Conservation (phyloP, 2,113 vertebrate genomes). For the Cathartes aura region DNA sequence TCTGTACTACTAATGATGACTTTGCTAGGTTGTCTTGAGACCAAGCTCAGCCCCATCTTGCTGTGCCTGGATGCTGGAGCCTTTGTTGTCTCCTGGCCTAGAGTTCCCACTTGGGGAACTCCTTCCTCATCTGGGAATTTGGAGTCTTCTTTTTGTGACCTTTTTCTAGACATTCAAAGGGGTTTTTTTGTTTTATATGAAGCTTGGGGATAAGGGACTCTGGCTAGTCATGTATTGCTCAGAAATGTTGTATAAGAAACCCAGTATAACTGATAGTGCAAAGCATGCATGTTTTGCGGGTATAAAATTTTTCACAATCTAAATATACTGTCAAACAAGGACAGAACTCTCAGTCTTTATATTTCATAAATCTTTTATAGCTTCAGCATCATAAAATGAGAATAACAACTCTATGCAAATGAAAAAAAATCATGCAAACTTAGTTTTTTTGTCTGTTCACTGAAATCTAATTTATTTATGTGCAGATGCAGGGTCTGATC, state of each 20-base stretch:
- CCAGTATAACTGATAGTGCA: background rate
- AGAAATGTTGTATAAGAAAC: background rate
- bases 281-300: background rate
- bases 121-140: background rate
- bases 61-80: background rate
- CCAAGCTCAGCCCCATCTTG: background rate
- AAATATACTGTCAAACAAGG: background rate
- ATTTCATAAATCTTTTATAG: background rate
- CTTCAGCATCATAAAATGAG: background rate
- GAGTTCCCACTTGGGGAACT: background rate
- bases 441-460: background rate
- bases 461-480: background rate
- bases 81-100: background rate
- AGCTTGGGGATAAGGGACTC: background rate
- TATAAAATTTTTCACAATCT: background rate
- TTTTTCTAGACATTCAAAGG: background rate
- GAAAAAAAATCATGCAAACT: background rate
- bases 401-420: background rate
- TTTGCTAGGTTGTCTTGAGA: background rate
- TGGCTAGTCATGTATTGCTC: background rate
- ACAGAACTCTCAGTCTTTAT: background rate
- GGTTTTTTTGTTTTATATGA: background rate
- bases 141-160: background rate
- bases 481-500: background rate
- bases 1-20: background rate